These are phyloP conservation scores for Mionectes olivaceus DNA, from an alignment of 2,797 vertebrate species.

Conservation along the genomic window DNA sequence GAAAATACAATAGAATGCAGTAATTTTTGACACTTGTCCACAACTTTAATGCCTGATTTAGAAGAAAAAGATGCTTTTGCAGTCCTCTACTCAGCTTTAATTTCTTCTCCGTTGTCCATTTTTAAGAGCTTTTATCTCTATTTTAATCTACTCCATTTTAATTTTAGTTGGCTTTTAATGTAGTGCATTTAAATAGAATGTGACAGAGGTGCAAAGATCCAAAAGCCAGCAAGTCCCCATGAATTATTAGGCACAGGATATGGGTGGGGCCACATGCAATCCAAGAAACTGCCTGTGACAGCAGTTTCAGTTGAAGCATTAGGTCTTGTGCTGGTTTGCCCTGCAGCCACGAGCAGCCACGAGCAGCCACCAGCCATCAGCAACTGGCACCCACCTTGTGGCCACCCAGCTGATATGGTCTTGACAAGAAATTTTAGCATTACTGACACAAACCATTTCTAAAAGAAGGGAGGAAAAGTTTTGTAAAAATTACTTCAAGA, in stretches of 20 bases:
- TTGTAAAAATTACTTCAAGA: neutral
- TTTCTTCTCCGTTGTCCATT: neutral
- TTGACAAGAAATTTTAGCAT: neutral
- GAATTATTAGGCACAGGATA: neutral
- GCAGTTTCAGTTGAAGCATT: accelerated
- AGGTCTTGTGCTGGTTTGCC: neutral
- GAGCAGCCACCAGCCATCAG: neutral
- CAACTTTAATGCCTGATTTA: neutral
- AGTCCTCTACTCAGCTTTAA: neutral
- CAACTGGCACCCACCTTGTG: accelerated
- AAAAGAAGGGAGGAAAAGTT: neutral
- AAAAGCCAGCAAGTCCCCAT: neutral
- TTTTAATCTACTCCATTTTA: neutral
- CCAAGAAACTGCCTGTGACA: neutral
- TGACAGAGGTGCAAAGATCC: neutral
- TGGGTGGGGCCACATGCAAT: accelerated
- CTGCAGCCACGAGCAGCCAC: neutral
- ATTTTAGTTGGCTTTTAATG: neutral
- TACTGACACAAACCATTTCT: neutral
- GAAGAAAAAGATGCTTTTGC: neutral
- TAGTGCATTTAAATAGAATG: neutral
- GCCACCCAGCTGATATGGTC: neutral
- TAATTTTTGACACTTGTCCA: neutral
- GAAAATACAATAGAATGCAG: neutral
- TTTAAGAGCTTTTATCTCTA: neutral